A percentile compares a stretch with the other conserved stretches of the same genome.
phyloP scores from a whole-genome alignment of 2,888 invertebrate species.

The Lepidochrysops patricia region DNA sequence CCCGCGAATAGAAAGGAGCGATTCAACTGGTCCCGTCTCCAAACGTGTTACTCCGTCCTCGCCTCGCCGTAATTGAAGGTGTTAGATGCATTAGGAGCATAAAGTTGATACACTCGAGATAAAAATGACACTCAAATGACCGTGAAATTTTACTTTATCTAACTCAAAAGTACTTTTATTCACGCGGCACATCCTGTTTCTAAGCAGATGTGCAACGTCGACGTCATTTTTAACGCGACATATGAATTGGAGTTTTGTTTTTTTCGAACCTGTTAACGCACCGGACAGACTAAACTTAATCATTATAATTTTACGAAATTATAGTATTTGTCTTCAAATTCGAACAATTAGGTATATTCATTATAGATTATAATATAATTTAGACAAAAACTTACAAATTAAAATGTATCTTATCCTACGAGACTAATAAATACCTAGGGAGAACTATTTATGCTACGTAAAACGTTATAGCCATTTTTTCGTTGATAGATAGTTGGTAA shows the following conservation, averaged over 20 bases:
- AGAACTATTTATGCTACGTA: too few species aligned
- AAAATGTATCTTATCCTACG: too few species aligned
- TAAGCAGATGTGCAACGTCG: background rate
- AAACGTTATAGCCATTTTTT: too few species aligned
- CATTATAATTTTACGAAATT: too few species aligned
- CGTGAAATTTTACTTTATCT: slow-evolving; percentile 9
- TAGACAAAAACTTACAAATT: too few species aligned
- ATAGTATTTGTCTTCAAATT: too few species aligned
- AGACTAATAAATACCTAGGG: too few species aligned
- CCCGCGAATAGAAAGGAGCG: slow-evolving; percentile 54
- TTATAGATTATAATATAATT: too few species aligned
- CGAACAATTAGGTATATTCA: too few species aligned
- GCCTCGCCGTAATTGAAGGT: slow-evolving; percentile 38
- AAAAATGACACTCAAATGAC: slow-evolving; percentile 1
- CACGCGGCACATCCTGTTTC: background rate
- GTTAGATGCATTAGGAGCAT: slow-evolving; percentile 23
- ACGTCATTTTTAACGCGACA: background rate
- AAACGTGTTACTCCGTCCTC: slow-evolving; percentile 35
- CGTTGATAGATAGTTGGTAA: too few species aligned
- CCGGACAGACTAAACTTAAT: too few species aligned
- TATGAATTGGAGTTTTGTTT: background rate
- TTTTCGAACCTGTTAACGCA: background rate
- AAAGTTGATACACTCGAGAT: slow-evolving; percentile 13
- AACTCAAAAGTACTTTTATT: background rate
- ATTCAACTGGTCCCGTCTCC: slow-evolving; percentile 45